Evolutionary conservation across 2,113 vertebrate genomes (phyloP), one percentile per base, ranked within the genome.

Genomic region (Gila orcuttii): DNA sequence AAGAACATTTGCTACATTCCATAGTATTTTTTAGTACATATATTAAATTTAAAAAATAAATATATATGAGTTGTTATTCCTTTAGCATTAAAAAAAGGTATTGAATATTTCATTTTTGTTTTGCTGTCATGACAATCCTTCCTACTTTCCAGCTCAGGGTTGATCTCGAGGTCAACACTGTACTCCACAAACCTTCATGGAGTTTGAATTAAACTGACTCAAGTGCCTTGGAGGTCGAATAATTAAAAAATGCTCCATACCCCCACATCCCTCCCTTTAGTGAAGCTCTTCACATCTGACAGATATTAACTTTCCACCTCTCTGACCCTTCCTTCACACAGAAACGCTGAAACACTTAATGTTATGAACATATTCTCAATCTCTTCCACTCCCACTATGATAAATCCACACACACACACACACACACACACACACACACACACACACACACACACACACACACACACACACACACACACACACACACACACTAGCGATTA

Each of bases 251-350:
- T 77, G 45, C 76, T 82, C 82, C 82, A 88, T 47, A 85, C 55
- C 81, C 64, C 78, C 74, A 78, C 17, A 47, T 73, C 60, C 17
- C 42, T 80, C 76, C 57, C 60, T 69, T 87, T 78, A 78, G 78
- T 39, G 52, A 57, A 86, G 88, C 50, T 73, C 82, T 85, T 81
- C 79, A 93, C 93, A 94, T 93, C 91, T 94, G 93, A 94, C 81
- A 88, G 88, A 91, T 89, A 91, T 94, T 93, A 94, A 85, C 90
- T 86, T 79, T 31, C 17, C 84, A 85, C 66, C 76, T 66, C 77
- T 71, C 57, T 69, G 80, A 69, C 69, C 23, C 31, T 28, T 33
- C 75, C 31, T 60, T 45, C n/a, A 60, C 73, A 31, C 75, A 74
- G 78, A 57, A 68, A 50, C 62, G 62, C 78, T 73, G 81, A 55